A percentile compares a stretch with the other conserved stretches of the same genome.
These are phyloP conservation scores for Cynaeus angustus DNA, from an alignment of 2,888 invertebrate genomes.

Conservation along the genomic window DNA sequence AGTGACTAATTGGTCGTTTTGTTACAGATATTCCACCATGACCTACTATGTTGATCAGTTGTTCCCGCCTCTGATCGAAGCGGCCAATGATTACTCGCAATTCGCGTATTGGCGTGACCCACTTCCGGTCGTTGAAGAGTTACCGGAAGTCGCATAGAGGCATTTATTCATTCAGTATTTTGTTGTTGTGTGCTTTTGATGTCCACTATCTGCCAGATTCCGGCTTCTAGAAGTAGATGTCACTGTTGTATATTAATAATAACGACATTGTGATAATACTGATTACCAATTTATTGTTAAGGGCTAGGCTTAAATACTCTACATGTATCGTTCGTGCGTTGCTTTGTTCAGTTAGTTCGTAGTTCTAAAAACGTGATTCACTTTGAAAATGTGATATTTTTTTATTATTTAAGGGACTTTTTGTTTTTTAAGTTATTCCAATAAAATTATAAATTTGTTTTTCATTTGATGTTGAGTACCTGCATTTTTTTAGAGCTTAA, in stretches of 20 bases:
- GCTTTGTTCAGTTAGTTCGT: slow-evolving; percentile 15
- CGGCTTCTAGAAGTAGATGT: slow-evolving; percentile 44
- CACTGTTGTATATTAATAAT: slow-evolving; percentile 41
- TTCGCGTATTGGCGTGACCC: slow-evolving; percentile 97
- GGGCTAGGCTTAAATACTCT: slow-evolving; percentile 35
- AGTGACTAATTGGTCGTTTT: slow-evolving; percentile 3
- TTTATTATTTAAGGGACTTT: slow-evolving; percentile 34
- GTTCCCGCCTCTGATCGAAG: slow-evolving; percentile 88
- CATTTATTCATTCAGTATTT: slow-evolving; percentile 45
- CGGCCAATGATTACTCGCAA: slow-evolving; percentile 84
- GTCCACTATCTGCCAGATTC: slow-evolving; percentile 18
- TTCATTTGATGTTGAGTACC: slow-evolving; percentile 26
- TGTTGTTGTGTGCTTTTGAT: slow-evolving; percentile 43
- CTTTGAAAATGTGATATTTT: slow-evolving; percentile 47
- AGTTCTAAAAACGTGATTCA: slow-evolving; percentile 39
- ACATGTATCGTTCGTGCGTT: slow-evolving; percentile 28
- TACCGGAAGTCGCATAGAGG: slow-evolving; percentile 56
- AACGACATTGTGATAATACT: slow-evolving; percentile 43
- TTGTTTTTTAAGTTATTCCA: slow-evolving; percentile 43
- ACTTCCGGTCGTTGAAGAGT: slow-evolving; percentile 74
- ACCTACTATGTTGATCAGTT: slow-evolving; percentile 96
- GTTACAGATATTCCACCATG: slow-evolving; percentile 92
- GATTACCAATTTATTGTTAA: slow-evolving; percentile 44
- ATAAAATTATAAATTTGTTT: slow-evolving; percentile 42
- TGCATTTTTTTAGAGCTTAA: slow-evolving; percentile 16